Evolutionary conservation across 2,797 vertebrate genomes (phyloP).

Genomic region (Cossypha dichroa): DNA sequence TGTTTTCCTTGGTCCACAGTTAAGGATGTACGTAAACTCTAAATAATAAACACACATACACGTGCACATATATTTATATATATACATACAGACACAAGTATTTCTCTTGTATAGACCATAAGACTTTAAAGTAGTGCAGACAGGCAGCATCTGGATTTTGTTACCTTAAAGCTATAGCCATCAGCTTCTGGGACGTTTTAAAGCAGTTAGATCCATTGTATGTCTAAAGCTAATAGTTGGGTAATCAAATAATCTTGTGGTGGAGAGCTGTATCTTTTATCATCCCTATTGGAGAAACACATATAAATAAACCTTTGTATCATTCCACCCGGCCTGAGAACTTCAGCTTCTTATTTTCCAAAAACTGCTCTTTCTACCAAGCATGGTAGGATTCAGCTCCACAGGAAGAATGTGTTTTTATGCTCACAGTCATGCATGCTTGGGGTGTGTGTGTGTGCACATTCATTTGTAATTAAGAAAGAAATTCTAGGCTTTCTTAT

Average conservation of each 20-base stretch:
- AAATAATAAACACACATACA: neutral
- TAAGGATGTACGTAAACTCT: neutral
- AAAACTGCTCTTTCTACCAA: neutral
- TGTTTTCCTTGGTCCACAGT: neutral
- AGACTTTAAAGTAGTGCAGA: constrained; percentile 55
- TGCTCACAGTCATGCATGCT: neutral
- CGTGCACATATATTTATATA: neutral
- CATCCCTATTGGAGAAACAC: neutral
- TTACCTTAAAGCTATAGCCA: constrained; percentile 74
- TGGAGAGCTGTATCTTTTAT: constrained; percentile 19
- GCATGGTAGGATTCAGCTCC: constrained; percentile 1
- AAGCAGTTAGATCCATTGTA: constrained; percentile 68
- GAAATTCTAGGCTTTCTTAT: neutral
- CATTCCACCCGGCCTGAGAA: neutral
- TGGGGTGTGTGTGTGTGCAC: neutral
- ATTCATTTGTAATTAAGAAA: constrained; percentile 11
- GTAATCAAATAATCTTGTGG: constrained; percentile 61
- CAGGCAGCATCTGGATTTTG: constrained; percentile 77
- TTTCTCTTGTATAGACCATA: constrained; percentile 19
- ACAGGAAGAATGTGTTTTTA: constrained; percentile 26
- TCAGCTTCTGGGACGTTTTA: constrained; percentile 75
- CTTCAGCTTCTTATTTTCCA: neutral
- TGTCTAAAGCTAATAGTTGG: constrained; percentile 62
- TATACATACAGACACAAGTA: neutral
- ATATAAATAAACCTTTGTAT: constrained; percentile 10